phyloP scores from a whole-genome alignment of 2,797 vertebrate species.

The Anniella stebbinsi region DNA sequence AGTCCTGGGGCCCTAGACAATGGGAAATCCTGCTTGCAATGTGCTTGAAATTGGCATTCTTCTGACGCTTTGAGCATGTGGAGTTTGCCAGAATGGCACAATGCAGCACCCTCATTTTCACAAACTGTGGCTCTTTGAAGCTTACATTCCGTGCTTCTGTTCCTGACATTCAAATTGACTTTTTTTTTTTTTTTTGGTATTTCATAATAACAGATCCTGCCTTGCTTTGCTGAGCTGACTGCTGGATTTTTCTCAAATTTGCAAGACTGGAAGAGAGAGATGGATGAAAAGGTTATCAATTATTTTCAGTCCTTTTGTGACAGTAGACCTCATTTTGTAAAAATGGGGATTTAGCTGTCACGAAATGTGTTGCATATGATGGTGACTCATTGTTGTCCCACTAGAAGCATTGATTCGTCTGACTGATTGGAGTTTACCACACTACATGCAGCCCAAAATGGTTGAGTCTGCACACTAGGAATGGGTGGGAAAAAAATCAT shows the following conservation, averaged over 20 bases:
- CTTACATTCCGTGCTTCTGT: slow-evolving; percentile 57
- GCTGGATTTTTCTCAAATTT: slow-evolving; percentile 74
- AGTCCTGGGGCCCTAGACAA: slow-evolving; percentile 46
- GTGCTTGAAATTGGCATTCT: slow-evolving; percentile 44
- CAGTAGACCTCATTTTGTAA: slow-evolving; percentile 59
- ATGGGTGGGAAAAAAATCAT: no score
- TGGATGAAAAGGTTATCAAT: slow-evolving; percentile 70
- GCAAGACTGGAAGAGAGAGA: slow-evolving; percentile 60
- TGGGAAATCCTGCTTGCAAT: slow-evolving; percentile 55
- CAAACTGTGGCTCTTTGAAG: slow-evolving; percentile 65
- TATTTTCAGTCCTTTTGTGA: slow-evolving; percentile 74
- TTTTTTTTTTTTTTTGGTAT: no score
- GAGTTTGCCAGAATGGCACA: slow-evolving; percentile 53
- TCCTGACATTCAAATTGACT: slow-evolving; percentile 81
- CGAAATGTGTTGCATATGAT: slow-evolving; percentile 32
- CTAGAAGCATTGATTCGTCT: background rate
- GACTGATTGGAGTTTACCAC: background rate
- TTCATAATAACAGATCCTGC: slow-evolving; percentile 73
- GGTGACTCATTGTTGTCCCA: background rate
- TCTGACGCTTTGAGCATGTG: slow-evolving; percentile 42
- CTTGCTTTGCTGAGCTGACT: slow-evolving; percentile 72
- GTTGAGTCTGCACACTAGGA: no score
- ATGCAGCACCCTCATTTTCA: slow-evolving; percentile 69
- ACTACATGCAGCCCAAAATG: background rate
- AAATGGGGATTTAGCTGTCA: slow-evolving; percentile 63